phyloP scores from a whole-genome alignment of 1,140 invertebrate species.

The Rhagoletis zephyria region DNA sequence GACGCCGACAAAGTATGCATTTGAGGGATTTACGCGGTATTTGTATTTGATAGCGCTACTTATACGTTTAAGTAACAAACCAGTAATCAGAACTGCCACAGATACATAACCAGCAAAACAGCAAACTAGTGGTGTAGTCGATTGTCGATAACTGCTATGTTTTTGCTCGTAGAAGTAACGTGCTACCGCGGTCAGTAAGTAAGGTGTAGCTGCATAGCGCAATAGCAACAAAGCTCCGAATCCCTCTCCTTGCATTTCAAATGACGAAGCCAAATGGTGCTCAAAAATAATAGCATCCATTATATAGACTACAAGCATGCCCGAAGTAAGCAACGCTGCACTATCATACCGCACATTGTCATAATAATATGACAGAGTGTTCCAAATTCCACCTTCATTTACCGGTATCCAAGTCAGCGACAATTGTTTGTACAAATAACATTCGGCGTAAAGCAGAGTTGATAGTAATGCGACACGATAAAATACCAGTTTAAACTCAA shows the following conservation, averaged over 20 bases:
- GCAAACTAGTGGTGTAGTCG: conserved; percentile 73
- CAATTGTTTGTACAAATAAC: conserved; percentile 65
- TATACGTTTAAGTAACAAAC: conserved; percentile 79
- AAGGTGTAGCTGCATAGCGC: conserved; percentile 79
- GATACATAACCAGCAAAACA: conserved; percentile 68
- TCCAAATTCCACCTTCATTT: conserved; percentile 56
- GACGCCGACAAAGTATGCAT: conserved; percentile 80
- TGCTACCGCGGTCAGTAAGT: conserved; percentile 75
- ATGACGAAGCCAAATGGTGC: conserved; percentile 78
- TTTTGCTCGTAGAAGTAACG: conserved; percentile 76
- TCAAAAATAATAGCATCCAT: conserved; percentile 80
- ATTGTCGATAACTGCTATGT: background rate
- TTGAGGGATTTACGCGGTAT: conserved; percentile 82
- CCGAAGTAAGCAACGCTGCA: conserved; percentile 74
- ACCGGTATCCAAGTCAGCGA: conserved; percentile 61
- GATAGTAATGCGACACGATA: conserved; percentile 75
- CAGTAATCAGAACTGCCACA: conserved; percentile 75
- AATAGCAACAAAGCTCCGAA: conserved; percentile 80
- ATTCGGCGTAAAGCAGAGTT: conserved; percentile 73
- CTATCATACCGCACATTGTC: conserved; percentile 67
- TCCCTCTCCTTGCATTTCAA: conserved; percentile 82
- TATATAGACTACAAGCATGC: conserved; percentile 78
- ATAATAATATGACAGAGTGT: conserved; percentile 60
- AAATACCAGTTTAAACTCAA: conserved; percentile 84
- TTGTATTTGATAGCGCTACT: conserved; percentile 83